phyloP scores from a whole-genome alignment of 2,113 vertebrate species.

The human region DNA sequence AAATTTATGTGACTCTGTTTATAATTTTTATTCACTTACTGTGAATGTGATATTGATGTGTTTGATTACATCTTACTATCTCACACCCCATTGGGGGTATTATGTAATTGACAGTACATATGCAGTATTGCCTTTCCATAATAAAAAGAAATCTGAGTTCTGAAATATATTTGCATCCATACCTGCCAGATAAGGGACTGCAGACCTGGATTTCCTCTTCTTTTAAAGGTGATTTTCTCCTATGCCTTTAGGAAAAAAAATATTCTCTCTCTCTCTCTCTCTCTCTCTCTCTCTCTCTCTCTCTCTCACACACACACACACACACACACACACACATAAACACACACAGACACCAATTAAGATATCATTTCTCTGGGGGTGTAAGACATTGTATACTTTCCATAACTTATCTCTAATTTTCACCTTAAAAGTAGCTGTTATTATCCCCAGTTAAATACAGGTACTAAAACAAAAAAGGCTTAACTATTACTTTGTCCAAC shows the following conservation, averaged over 20 bases:
- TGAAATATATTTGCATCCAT: constrained; percentile 25
- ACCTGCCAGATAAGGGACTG: background rate
- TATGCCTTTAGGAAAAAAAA: background rate
- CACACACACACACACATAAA: background rate
- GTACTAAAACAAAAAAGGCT: constrained; percentile 2
- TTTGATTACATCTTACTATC: background rate
- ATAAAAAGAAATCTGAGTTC: background rate
- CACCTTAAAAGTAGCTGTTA: background rate
- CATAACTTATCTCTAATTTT: background rate
- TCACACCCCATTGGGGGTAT: background rate
- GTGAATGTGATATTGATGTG: background rate
- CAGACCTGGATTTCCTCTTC: background rate
- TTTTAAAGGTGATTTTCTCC: constrained; percentile 31
- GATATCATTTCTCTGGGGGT: background rate
- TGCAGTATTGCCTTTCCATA: background rate
- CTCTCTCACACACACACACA: too few relatives aligned
- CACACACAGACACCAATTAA: background rate
- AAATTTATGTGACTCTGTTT: constrained; percentile 15
- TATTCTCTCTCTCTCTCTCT: too few relatives aligned
- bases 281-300: too few relatives aligned
- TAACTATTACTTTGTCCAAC: background rate
- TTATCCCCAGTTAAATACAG: background rate
- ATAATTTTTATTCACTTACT: constrained; percentile 26
- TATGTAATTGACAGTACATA: background rate
- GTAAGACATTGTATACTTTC: background rate